Conservation (phyloP, 2,888 invertebrate genomes). For the Nasonia oneida region DNA sequence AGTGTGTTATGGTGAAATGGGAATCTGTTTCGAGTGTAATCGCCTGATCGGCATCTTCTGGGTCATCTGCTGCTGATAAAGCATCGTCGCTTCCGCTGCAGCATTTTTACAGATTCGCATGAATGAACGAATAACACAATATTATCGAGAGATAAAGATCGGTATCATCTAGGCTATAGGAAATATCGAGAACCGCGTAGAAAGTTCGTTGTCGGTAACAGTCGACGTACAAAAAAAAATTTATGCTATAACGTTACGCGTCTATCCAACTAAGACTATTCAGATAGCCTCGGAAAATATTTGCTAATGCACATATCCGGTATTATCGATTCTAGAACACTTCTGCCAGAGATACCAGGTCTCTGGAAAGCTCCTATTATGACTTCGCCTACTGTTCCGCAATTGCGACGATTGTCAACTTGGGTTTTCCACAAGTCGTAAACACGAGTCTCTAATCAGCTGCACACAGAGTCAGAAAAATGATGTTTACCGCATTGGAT, state of each 20-base stretch:
- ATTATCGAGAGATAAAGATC: background rate
- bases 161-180: background rate
- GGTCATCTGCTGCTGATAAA: no score
- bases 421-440: background rate
- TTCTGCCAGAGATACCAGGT: background rate
- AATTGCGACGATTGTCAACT: background rate
- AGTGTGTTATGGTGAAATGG: no score
- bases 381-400: background rate
- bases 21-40: background rate
- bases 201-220: background rate
- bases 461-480: no score
- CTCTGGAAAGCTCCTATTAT: background rate
- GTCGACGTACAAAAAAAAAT: background rate
- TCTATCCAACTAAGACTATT: background rate
- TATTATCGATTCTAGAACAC: constrained; percentile 31
- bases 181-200: constrained; percentile 16
- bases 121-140: background rate
- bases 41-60: background rate
- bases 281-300: constrained; percentile 39
- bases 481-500: no score
- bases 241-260: background rate
- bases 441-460: background rate
- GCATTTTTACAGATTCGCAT: background rate
- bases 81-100: no score
- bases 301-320: background rate